Base-by-base conservation (phyloP, 1,140 invertebrate species). In the Harpegnathos saltator region DNA sequence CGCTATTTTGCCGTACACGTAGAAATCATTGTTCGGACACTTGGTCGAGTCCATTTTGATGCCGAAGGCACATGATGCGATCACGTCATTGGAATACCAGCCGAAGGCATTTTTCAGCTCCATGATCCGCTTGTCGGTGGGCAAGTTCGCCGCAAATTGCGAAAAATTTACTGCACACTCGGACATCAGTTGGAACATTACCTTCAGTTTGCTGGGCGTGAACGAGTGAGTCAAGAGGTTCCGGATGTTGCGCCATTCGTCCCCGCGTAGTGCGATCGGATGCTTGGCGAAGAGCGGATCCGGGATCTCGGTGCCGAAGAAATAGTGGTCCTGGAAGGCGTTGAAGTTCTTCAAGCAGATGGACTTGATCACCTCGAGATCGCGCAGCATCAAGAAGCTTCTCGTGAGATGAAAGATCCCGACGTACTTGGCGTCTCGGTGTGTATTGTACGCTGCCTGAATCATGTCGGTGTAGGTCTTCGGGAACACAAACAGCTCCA, bases 261-360 rank as follows among this genome's bases (percentile, higher is more conserved):
- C 71, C 52, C 93, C 92, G 4, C 74, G 84, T 5, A 95, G 71
- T 0, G 88, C 58, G 9, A 95, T 66, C 0, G 95, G 68, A 78
- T 91, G 92, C 52, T 90, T 93, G 0, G 84, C 73, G 7, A 93
- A 85, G 4, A 95, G 82, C 0, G 86, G 77, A 14, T 95, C 92
- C 11, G 82, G 33, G 9, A 87, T 82, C 4, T 86, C 75, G 1
- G 82, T 75, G 0, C 88, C 78, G 73, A 95, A 84, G 69, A 61
- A 87, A 24, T 87, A 59, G 83, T 94, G 94, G 66, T 95, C 87
- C 0, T 85, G 38, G 19, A 95, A 93, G 54, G 85, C 61, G 29
- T 93, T 91, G 24, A 93, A 92, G 29, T 33, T 33, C 29, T 33
- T 33, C 29, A 3, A 3, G 29, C 29, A 33, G 29, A 91, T 74